Evolutionary conservation across 1,140 invertebrate genomes (phyloP).

Genomic region (Drosophila willistoni): DNA sequence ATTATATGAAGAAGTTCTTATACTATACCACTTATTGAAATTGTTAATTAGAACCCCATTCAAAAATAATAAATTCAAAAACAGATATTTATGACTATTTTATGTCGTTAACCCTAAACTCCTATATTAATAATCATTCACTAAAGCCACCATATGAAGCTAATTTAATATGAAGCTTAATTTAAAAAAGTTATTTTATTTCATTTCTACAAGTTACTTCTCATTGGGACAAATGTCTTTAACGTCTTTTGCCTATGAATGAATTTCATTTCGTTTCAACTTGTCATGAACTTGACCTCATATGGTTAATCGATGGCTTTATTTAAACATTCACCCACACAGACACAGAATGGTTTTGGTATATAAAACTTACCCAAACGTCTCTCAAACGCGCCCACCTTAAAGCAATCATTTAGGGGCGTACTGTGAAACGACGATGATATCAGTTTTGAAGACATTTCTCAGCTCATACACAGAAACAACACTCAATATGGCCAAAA

Average conservation of each 20-base stretch:
- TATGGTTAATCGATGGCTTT: conserved; percentile 15
- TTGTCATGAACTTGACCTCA: conserved; percentile 41
- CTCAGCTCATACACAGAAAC: conserved; percentile 28
- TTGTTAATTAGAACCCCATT: too few species aligned
- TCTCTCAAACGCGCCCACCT: conserved; percentile 81
- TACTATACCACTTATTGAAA: too few species aligned
- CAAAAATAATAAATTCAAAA: too few species aligned
- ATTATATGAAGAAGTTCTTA: too few species aligned
- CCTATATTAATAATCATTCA: too few species aligned
- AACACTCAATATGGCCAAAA: conserved; percentile 63
- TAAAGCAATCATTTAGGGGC: conserved; percentile 76
- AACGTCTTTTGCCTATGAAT: background rate
- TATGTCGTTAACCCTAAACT: background rate
- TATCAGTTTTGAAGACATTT: conserved; percentile 81
- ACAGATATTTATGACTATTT: too few species aligned
- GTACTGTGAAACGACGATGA: conserved; percentile 81
- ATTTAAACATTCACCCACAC: conserved; percentile 2
- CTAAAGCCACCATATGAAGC: too few species aligned
- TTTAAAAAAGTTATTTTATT: too few species aligned
- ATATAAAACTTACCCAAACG: conserved; percentile 75
- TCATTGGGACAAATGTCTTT: too few species aligned
- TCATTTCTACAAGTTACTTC: too few species aligned
- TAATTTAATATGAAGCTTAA: too few species aligned
- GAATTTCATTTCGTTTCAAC: background rate
- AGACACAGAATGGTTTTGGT: conserved; percentile 8